phyloP scores from a whole-genome alignment of 2,113 vertebrate genomes.

The Otis tarda region DNA sequence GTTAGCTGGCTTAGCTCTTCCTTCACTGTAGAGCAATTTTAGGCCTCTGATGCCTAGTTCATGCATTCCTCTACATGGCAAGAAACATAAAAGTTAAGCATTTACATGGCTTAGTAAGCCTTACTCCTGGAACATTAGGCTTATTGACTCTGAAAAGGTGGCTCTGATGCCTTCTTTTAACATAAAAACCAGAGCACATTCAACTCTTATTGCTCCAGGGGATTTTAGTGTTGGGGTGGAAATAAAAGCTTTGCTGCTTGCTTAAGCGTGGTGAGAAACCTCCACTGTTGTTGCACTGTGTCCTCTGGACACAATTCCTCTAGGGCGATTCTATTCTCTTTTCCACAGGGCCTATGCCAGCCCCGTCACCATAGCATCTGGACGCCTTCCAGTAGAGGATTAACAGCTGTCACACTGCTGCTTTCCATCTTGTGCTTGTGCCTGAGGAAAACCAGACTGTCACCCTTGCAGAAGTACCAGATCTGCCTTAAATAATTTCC shows the following conservation, averaged over 20 bases:
- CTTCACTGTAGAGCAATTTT: neutral
- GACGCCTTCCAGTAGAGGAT: neutral
- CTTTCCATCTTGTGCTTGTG: neutral
- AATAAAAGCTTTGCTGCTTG: constrained; percentile 1
- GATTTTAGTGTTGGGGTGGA: constrained; percentile 14
- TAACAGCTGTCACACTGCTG: neutral
- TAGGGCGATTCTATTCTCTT: neutral
- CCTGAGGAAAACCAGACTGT: neutral
- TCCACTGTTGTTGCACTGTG: neutral
- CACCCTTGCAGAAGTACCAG: neutral
- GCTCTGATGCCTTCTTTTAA: constrained; percentile 13
- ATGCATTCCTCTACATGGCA: neutral
- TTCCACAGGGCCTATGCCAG: neutral
- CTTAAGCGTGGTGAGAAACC: neutral
- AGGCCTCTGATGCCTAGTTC: neutral
- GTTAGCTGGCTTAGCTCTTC: neutral
- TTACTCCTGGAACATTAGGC: constrained; percentile 37
- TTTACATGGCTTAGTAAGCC: constrained; percentile 11
- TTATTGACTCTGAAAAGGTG: constrained; percentile 29
- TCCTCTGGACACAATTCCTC: neutral
- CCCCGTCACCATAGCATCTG: neutral
- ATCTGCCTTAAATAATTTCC: neutral
- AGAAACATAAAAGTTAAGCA: constrained; percentile 18
- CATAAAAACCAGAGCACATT: neutral
- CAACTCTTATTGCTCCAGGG: neutral